Base-by-base conservation (phyloP, 2,888 invertebrate species). In the Microdon myrmicae region DNA sequence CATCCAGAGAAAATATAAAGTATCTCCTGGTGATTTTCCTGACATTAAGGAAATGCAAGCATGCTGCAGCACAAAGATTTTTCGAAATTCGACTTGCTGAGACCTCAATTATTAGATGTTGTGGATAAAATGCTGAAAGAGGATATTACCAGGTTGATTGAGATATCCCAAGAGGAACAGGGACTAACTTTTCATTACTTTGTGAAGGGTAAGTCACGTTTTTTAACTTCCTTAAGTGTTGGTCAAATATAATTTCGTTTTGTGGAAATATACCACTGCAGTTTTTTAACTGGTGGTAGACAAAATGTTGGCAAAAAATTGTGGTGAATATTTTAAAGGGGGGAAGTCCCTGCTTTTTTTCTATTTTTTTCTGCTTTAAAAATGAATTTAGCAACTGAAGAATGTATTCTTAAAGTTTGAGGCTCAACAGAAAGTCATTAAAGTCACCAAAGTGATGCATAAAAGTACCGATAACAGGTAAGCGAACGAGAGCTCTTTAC, bases 1-100 rank as follows among this genome's bases (percentile, higher is more conserved):
- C 72, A 85, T 97, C 64, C 94, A 97, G 80, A 85, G 90, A 34
- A 96, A 97, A 76, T 93, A 96, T 79, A 90, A 92, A 75, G 97
- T 99, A 71, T 96, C 96, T 0, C 91, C 93, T 0, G 98, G 99
- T 3, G 99, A 99, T 81, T 99, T 99, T 82, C 99, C 99, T 0
- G 95, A 97, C 73, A 84, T 97, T 9, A 90, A 93, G 75, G 92
- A 93, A 79, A 97, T 99, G 96, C 94, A 96, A 80, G 92, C 69
- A 84, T 85, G 22, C 81, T 96, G 68, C 85, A 86, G 19, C 89
- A 92, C 77, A 90, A 93, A 70, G 97, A 98, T 81, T 98, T 98
- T 76, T 90, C 88, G 12, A 96, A 95, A 81, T 98, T 98, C 83
- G 90, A 94, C 76, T 85, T 90, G 0, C 74, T 98, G 41, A 95